Conservation (phyloP, 2,888 invertebrate species). For the Dastarcus helophoroides region DNA sequence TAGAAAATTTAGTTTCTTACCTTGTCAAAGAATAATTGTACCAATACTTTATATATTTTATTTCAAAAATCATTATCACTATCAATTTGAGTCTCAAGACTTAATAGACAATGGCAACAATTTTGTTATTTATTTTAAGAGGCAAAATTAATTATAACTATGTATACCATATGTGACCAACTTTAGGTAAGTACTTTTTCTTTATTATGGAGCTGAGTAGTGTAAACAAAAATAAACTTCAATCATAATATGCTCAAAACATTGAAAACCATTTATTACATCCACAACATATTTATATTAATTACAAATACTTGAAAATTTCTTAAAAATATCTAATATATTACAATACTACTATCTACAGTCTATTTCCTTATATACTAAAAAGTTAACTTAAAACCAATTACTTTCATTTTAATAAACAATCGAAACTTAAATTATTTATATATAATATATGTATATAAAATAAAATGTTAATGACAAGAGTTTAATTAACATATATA, state of each 20-base stretch:
- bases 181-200: no score
- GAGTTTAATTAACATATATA: constrained; percentile 18
- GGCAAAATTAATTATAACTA: no score
- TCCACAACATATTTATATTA: constrained; percentile 33
- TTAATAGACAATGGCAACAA: no score
- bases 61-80: no score
- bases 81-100: no score
- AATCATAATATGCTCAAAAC: constrained; percentile 25
- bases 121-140: no score
- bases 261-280: constrained; percentile 37
- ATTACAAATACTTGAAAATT: constrained; percentile 37
- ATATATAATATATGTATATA: no score
- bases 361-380: constrained; percentile 17
- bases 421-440: constrained; percentile 9
- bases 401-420: constrained; percentile 7
- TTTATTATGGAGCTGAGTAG: no score
- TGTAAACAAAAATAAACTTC: constrained; percentile 6
- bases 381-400: constrained; percentile 5
- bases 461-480: constrained; percentile 8
- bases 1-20: no score
- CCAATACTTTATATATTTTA: no score
- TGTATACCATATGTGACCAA: no score
- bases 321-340: constrained; percentile 35
- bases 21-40: no score
- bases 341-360: constrained; percentile 31